Conservation (phyloP, 1,140 invertebrate genomes). For the Zaprionus tsacasi region DNA sequence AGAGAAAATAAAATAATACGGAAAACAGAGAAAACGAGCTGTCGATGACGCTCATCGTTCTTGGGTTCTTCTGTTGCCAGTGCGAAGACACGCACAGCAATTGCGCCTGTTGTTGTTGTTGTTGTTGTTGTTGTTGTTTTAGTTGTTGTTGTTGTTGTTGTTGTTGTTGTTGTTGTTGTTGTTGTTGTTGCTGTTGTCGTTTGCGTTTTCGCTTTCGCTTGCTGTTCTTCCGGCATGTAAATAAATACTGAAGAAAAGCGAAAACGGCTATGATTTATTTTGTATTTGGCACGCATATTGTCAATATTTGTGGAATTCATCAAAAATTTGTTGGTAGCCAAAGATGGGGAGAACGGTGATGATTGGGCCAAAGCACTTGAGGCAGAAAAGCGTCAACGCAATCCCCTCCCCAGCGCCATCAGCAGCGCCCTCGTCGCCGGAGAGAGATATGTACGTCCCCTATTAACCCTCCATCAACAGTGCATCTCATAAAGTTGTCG, state of each 20-base stretch:
- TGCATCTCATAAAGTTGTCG: slow-evolving; percentile 66
- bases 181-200: slow-evolving; percentile 28
- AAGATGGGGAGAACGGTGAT: slow-evolving; percentile 6
- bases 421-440: neutral
- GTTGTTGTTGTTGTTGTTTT: neutral
- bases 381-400: slow-evolving; percentile 8
- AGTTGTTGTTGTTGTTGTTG: slow-evolving; percentile 10
- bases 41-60: slow-evolving; percentile 73
- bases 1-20: slow-evolving; percentile 23
- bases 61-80: slow-evolving; percentile 28
- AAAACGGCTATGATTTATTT: slow-evolving; percentile 79
- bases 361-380: slow-evolving; percentile 44
- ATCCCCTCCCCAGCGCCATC: neutral
- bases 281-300: slow-evolving; percentile 78
- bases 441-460: slow-evolving; percentile 13
- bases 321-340: slow-evolving; percentile 46
- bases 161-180: slow-evolving; percentile 13
- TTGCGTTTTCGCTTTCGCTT: slow-evolving; percentile 50
- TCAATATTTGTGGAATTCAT: slow-evolving; percentile 81
- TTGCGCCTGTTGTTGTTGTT: slow-evolving; percentile 2
- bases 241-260: slow-evolving; percentile 71
- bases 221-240: slow-evolving; percentile 78
- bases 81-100: slow-evolving; percentile 44
- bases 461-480: slow-evolving; percentile 5
- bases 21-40: slow-evolving; percentile 49